Evolutionary conservation across 2,113 vertebrate species (phyloP).

Genomic region (Isurus oxyrinchus): DNA sequence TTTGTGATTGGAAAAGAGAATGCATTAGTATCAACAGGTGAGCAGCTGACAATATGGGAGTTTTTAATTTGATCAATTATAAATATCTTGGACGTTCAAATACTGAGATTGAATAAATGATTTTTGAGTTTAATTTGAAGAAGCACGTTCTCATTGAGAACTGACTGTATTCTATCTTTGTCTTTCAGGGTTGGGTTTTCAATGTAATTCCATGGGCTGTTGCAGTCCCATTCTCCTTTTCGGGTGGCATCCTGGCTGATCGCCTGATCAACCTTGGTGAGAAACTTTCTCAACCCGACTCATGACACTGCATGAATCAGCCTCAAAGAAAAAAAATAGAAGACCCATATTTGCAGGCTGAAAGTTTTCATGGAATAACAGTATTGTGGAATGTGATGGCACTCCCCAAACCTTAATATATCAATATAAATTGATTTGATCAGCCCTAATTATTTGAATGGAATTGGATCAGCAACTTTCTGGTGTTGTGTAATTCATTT

Average conservation of each 20-base stretch:
- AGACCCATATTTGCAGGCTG: not conserved
- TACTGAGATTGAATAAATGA: not conserved
- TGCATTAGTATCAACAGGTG: slow-evolving; percentile 4
- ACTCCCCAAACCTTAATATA: not conserved
- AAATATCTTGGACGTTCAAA: not conserved
- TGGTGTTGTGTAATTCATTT: not conserved
- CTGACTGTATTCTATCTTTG: not conserved
- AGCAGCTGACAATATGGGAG: slow-evolving; percentile 3
- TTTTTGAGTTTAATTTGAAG: not conserved
- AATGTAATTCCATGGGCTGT: slow-evolving; percentile 93
- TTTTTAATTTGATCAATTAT: not conserved
- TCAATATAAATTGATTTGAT: not conserved
- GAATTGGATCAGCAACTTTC: not conserved
- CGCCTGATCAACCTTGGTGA: slow-evolving; percentile 81
- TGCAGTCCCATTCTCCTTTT: slow-evolving; percentile 76
- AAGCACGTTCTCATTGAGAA: not conserved
- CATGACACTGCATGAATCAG: not conserved
- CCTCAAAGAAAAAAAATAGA: not conserved
- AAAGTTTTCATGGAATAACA: not conserved
- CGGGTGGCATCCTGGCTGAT: slow-evolving; percentile 86
- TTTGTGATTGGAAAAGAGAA: slow-evolving; percentile 28
- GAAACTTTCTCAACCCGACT: not conserved
- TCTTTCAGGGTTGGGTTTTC: slow-evolving; percentile 88
- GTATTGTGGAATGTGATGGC: not conserved
- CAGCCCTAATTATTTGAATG: not conserved